A percentile compares a stretch with the other conserved stretches of the same genome.
Evolutionary conservation across 2,113 vertebrate genomes (phyloP).

Genomic region (Erythrolamprus reginae): DNA sequence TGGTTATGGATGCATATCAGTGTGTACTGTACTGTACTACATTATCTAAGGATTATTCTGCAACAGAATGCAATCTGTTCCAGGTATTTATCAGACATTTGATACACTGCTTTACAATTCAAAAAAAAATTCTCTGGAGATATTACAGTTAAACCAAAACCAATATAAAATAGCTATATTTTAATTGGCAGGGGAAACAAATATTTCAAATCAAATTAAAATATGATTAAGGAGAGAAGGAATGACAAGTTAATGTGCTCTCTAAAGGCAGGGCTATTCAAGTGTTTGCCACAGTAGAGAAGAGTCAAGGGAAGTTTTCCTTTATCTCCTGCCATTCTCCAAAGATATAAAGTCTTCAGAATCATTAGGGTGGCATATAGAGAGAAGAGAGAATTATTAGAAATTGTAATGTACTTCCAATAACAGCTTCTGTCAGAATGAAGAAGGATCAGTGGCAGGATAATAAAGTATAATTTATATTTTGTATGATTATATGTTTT

Average conservation of each 20-base stretch:
- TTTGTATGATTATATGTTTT: neutral
- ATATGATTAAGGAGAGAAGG: neutral
- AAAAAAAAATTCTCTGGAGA: neutral
- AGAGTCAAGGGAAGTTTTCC: neutral
- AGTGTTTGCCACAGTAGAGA: neutral
- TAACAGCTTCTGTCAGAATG: neutral
- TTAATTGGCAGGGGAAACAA: neutral
- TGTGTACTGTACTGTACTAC: neutral
- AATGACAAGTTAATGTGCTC: neutral
- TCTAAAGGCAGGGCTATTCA: neutral
- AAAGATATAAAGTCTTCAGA: neutral
- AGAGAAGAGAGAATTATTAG: too few relatives aligned
- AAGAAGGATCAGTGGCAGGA: neutral
- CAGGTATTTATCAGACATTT: neutral
- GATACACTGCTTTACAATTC: neutral
- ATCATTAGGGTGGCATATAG: neutral
- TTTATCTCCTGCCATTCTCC: neutral
- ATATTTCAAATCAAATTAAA: neutral
- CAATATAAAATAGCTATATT: neutral
- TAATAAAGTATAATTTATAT: neutral
- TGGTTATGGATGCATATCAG: neutral
- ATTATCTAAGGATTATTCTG: neutral
- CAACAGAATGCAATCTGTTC: neutral
- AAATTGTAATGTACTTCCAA: neutral
- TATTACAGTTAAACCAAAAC: neutral